A percentile compares a stretch with the other conserved stretches of the same genome.
phyloP scores from a whole-genome alignment of 1,140 invertebrate species.

The Mylabris phalerata region DNA sequence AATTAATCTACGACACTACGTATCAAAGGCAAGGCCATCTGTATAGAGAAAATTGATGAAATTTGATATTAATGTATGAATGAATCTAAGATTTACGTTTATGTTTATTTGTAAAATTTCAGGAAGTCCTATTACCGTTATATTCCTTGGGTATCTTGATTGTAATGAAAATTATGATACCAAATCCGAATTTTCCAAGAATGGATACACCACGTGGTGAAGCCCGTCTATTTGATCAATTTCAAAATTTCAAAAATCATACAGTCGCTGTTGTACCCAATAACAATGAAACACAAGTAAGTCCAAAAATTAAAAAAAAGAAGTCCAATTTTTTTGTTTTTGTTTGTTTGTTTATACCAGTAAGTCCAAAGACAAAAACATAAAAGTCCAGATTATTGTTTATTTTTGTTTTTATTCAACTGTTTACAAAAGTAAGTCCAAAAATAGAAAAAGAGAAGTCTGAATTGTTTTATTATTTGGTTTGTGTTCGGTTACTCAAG shows the following conservation, averaged over 20 bases:
- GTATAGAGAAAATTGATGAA: neutral
- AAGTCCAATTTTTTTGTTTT: too few species aligned
- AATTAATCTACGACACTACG: neutral
- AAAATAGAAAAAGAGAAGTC: too few species aligned
- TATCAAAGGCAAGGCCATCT: neutral
- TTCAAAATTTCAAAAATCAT: conserved; percentile 53
- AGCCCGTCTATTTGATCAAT: conserved; percentile 53
- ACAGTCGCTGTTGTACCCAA: conserved; percentile 62
- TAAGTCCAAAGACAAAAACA: too few species aligned
- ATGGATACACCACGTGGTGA: conserved; percentile 53
- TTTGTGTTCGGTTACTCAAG: too few species aligned
- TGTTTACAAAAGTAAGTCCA: too few species aligned
- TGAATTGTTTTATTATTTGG: too few species aligned
- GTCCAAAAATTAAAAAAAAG: conserved; percentile 13
- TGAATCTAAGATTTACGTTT: too few species aligned
- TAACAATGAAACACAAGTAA: conserved; percentile 57
- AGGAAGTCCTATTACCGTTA: conserved; percentile 68
- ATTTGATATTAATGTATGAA: neutral
- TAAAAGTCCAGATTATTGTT: too few species aligned
- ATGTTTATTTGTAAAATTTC: conserved; percentile 18
- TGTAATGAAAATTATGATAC: conserved; percentile 61
- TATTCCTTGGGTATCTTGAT: conserved; percentile 65
- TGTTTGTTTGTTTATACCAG: too few species aligned
- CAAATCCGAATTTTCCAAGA: conserved; percentile 66
- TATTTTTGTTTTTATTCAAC: too few species aligned